phyloP scores from a whole-genome alignment of 2,888 invertebrate genomes.

The Thera britannica region DNA sequence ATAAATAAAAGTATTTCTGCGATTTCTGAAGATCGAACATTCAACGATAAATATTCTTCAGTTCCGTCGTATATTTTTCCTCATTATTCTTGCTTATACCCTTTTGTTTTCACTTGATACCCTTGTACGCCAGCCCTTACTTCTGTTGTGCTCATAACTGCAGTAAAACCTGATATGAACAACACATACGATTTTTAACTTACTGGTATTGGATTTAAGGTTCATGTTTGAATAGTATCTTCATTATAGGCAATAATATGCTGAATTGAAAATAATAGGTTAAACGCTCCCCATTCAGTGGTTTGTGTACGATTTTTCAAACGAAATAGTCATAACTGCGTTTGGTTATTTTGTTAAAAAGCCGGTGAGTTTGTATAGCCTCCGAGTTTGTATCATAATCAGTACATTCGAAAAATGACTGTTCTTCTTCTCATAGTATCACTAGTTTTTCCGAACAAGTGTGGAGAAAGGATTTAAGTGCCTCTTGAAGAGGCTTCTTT shows the following conservation, averaged over 20 bases:
- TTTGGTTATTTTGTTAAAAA: background rate
- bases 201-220: slow-evolving; percentile 37
- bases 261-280: slow-evolving; percentile 53
- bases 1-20: no score
- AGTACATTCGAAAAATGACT: no score
- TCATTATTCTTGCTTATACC: slow-evolving; percentile 22
- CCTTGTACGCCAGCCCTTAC: slow-evolving; percentile 32
- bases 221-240: slow-evolving; percentile 23
- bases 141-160: slow-evolving; percentile 17
- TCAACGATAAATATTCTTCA: background rate
- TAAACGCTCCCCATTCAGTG: slow-evolving; percentile 47
- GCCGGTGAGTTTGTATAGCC: no score
- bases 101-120: slow-evolving; percentile 10
- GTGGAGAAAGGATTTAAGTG: no score
- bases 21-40: background rate
- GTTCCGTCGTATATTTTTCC: background rate
- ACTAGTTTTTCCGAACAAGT: no score
- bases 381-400: no score
- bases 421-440: no score
- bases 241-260: slow-evolving; percentile 46
- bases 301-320: slow-evolving; percentile 34
- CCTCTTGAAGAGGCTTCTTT: no score
- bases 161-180: slow-evolving; percentile 16
- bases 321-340: slow-evolving; percentile 14
- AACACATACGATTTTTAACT: slow-evolving; percentile 38